These are phyloP conservation scores for Cheilosia pagana DNA, from an alignment of 2,888 invertebrate species.

Conservation along the genomic window DNA sequence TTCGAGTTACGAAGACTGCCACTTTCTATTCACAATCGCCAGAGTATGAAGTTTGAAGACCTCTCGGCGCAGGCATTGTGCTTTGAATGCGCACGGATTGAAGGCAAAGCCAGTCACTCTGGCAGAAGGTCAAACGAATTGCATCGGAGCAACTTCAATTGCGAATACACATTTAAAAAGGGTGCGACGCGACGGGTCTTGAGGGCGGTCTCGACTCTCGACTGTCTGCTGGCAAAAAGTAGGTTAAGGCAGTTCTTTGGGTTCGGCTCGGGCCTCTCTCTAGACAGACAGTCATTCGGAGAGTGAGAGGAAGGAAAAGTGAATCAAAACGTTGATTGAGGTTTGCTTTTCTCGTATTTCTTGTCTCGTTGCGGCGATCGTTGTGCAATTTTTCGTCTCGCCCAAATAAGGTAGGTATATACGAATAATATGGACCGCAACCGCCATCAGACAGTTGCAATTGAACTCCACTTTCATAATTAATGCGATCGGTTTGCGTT, in stretches of 20 bases:
- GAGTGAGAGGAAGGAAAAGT: constrained; percentile 47
- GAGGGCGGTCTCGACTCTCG: constrained; percentile 62
- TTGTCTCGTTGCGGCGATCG: constrained; percentile 16
- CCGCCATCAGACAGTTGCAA: constrained; percentile 48
- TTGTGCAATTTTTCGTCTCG: constrained; percentile 62
- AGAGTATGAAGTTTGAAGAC: constrained; percentile 41
- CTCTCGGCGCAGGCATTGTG: neutral
- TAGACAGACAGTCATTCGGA: neutral
- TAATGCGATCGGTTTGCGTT: constrained; percentile 58
- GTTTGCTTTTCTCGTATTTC: constrained; percentile 32
- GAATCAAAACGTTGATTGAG: constrained; percentile 39
- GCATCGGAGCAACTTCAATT: constrained; percentile 34
- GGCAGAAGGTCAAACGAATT: constrained; percentile 63
- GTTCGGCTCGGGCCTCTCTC: constrained; percentile 47
- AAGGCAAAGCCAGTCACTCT: constrained; percentile 58
- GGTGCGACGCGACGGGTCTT: constrained; percentile 70
- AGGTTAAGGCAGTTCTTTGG: constrained; percentile 78
- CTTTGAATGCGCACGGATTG: neutral
- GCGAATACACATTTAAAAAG: constrained; percentile 40
- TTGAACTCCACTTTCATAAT: constrained; percentile 73
- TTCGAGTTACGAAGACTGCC: constrained; percentile 34
- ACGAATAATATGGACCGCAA: constrained; percentile 26
- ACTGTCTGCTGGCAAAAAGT: constrained; percentile 71
- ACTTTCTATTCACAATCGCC: constrained; percentile 47
- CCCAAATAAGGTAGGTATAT: constrained; percentile 47